These are phyloP conservation scores for Cantharis lateralis DNA, from an alignment of 2,888 invertebrate genomes.

Conservation along the genomic window DNA sequence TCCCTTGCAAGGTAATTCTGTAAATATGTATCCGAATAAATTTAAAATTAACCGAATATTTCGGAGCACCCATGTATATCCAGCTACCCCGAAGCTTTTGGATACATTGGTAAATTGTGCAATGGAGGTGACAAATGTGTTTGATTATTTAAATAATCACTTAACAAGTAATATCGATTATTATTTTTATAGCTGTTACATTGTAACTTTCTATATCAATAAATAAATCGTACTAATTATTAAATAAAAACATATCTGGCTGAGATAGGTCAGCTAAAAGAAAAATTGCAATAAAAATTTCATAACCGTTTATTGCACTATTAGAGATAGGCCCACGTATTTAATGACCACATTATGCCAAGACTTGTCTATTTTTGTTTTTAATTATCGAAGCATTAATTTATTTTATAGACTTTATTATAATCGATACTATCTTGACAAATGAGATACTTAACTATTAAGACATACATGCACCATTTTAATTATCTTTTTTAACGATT, in stretches of 20 bases:
- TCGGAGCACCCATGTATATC: not conserved
- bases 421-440: slow-evolving; percentile 20
- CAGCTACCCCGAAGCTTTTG: not conserved
- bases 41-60: not conserved
- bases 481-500: not conserved
- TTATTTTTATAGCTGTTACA: slow-evolving; percentile 4
- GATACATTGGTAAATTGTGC: not conserved
- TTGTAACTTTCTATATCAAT: slow-evolving; percentile 15
- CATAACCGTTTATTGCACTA: slow-evolving; percentile 9
- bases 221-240: slow-evolving; percentile 10
- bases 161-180: slow-evolving; percentile 5
- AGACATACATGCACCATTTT: not conserved
- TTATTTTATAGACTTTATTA: slow-evolving; percentile 6
- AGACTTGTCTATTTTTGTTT: slow-evolving; percentile 15
- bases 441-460: slow-evolving; percentile 14
- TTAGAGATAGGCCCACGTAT: slow-evolving; percentile 6
- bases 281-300: slow-evolving; percentile 7
- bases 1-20: not conserved
- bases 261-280: slow-evolving; percentile 4
- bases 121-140: not conserved
- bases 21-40: not conserved
- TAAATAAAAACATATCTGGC: not conserved
- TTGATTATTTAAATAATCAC: slow-evolving; percentile 3
- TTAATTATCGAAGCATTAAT: slow-evolving; percentile 14
- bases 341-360: slow-evolving; percentile 8